Evolutionary conservation across 2,113 vertebrate genomes (phyloP), one percentile per base, ranked within the genome.

Genomic region (Benitochromis conjunctus): DNA sequence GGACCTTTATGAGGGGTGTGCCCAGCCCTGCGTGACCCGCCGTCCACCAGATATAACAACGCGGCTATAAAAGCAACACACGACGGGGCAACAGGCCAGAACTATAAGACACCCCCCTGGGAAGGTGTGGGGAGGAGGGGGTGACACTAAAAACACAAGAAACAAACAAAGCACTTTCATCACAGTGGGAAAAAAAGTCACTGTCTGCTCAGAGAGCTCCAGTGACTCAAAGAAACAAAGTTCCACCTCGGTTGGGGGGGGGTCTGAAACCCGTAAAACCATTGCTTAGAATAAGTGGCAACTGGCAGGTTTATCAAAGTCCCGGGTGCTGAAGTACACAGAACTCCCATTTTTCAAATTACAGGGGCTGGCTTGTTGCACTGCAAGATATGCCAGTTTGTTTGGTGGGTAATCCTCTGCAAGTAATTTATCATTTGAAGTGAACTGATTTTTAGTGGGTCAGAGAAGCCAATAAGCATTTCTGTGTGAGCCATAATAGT

Each of bases 1-100:
- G 77, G 86, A 89, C 84, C 84, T 93, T 92, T 92, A 91, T 64
- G 80, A 84, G 86, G 88, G 86, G 84, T 80, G 84, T 71, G 86
- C 81, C 89, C 76, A 86, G 86, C 87, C 69, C 91, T 77, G 31
- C 56, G 6, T 95, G 94, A 93, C 94, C 92, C 80, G 36, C 56
- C 34, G 58, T 90, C 86, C 85, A 79, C 86, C 82, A 43, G 46
- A 91, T 87, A 77, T 86, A 91, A 94, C 90, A 92, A 85, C 41
- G 53, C 2, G 7, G 69, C 91, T 74, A 81, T 91, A 92, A 94
- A 94, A 90, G 85, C 77, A 41, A 79, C 77, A 88, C 76, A 53
- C 87, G 83, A 86, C 18, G 48, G 85, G 78, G 64, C 84, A 89
- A 62, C 78, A 86, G 83, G 57, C 60, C 76, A 71, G 86, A 87